phyloP scores from a whole-genome alignment of 2,797 vertebrate species.

The Varecia variegata region DNA sequence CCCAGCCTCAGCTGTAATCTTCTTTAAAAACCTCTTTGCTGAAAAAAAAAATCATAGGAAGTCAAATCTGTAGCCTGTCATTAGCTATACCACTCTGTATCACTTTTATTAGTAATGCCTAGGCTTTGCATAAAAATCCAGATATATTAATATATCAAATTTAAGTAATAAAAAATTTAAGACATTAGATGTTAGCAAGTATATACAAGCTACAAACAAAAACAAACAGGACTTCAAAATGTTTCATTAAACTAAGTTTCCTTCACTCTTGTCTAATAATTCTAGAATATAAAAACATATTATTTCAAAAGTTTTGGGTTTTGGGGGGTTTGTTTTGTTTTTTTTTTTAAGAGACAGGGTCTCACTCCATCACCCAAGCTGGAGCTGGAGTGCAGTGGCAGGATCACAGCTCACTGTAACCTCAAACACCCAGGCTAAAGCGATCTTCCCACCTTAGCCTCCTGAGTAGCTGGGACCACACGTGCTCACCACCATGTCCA shows the following conservation, averaged over 20 bases:
- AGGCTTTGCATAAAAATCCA: slow-evolving; percentile 19
- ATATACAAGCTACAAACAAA: not conserved
- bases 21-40: not conserved
- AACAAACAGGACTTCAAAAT: slow-evolving; percentile 6
- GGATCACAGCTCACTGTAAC: too few relatives aligned
- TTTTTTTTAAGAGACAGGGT: too few relatives aligned
- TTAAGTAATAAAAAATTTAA: too few relatives aligned
- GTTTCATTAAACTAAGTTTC: not conserved
- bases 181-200: not conserved
- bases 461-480: too few relatives aligned
- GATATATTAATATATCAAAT: not conserved
- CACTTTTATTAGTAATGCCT: slow-evolving; percentile 36
- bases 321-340: too few relatives aligned
- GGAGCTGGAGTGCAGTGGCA: too few relatives aligned
- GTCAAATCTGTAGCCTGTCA: not conserved
- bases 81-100: not conserved
- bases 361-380: too few relatives aligned
- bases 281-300: not conserved
- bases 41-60: not conserved
- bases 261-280: slow-evolving; percentile 22
- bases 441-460: too few relatives aligned
- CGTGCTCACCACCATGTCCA: too few relatives aligned
- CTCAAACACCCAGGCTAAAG: too few relatives aligned
- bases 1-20: not conserved
- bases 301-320: not conserved